Evolutionary conservation across 2,113 vertebrate species (phyloP), one percentile per base, ranked within the genome.

Genomic region (Alosa alosa): DNA sequence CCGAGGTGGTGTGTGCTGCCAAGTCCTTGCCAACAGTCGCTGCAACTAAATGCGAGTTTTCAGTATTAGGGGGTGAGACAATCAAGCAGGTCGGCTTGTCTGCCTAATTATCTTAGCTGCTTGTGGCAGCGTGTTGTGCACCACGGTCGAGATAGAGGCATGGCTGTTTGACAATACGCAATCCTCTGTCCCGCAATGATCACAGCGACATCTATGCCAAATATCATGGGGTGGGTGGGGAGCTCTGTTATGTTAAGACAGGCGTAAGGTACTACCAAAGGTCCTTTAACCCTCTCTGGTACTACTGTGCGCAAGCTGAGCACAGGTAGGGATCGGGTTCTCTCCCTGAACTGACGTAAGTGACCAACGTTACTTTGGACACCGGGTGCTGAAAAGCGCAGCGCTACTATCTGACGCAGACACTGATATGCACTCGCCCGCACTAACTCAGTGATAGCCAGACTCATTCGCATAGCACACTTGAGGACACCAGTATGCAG

Each of bases 381-480:
- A 78, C 72, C 72, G 72, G 72, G 31, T 78, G 31, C 13, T 39
- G 36, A 78, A 72, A 78, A 39, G 36, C 72, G 72, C 72, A 78
- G 72, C 13, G 8, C 50, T 52, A 78, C 72, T 78, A 78, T 78
- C 72, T 78, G 72, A 39, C 36, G 72, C 72, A 78, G 25, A 78
- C 72, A 78, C 72, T 78, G 72, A 64, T 64, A 64, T n/a, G 52
- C 52, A 57, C 15, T 17, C 18, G 15, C 4, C 41, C 41, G 41
- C 41, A 44, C 41, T 5, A 3, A 57, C 18, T 57, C 52, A 57
- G 17, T 18, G 52, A 68, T 68, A 68, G 31, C n/a, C 18, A 60
- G 6, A 6, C 55, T 78, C 72, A 36, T 78, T 78, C 72, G 13
- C 72, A 39, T 15, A 13, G 72, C 13, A 41, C 31, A 78, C 31